phyloP scores from a whole-genome alignment of 1,140 invertebrate species.

The Drosophila novamexicana region DNA sequence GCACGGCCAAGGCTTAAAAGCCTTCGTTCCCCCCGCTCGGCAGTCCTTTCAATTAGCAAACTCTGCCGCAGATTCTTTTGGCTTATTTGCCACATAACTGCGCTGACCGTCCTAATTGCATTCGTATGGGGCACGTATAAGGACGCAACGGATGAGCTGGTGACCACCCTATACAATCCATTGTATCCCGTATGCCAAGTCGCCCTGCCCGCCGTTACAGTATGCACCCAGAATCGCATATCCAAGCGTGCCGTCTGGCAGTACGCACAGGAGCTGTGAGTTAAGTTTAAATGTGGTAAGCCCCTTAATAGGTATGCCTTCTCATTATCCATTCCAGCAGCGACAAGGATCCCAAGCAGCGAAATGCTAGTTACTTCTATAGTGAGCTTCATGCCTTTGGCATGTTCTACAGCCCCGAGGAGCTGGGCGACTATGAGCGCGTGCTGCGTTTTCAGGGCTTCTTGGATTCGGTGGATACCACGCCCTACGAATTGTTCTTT shows the following conservation, averaged over 20 bases:
- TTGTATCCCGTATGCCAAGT: constrained; percentile 86
- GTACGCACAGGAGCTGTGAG: constrained; percentile 85
- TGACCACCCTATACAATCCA: constrained; percentile 86
- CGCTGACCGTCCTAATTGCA: constrained; percentile 84
- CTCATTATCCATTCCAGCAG: constrained; percentile 41
- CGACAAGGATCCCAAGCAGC: constrained; percentile 55
- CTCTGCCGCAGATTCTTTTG: constrained; percentile 85
- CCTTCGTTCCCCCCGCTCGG: neutral
- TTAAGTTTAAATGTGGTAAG: neutral
- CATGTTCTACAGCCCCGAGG: constrained; percentile 47
- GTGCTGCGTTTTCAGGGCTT: constrained; percentile 67
- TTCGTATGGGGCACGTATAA: constrained; percentile 85
- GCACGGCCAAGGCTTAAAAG: neutral
- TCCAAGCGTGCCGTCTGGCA: constrained; percentile 84
- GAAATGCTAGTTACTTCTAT: constrained; percentile 58
- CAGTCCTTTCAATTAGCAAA: constrained; percentile 62
- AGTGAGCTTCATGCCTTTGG: constrained; percentile 51
- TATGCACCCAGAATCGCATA: constrained; percentile 87
- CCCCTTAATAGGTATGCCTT: neutral
- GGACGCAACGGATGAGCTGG: constrained; percentile 85
- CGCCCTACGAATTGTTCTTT: constrained; percentile 64
- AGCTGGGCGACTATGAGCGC: constrained; percentile 54
- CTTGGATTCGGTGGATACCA: constrained; percentile 60
- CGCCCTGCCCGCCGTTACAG: constrained; percentile 86
- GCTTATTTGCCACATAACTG: constrained; percentile 85